Evolutionary conservation across 2,113 vertebrate species (phyloP).

Genomic region (Ivindomyrus marchei): DNA sequence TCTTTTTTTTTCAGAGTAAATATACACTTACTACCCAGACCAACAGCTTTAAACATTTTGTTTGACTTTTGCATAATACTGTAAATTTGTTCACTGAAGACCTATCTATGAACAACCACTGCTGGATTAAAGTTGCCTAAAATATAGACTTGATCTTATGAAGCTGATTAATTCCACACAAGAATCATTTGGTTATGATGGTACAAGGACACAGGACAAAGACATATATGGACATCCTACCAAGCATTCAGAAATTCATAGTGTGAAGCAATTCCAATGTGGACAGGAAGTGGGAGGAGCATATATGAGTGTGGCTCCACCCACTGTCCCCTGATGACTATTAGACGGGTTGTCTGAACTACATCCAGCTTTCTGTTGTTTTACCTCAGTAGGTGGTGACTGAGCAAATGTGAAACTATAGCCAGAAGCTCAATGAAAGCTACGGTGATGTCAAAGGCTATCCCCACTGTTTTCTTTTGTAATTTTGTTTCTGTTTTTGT

Average conservation of each 20-base stretch:
- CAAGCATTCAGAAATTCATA: background rate
- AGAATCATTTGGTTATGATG: background rate
- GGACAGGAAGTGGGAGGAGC: background rate
- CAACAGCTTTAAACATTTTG: background rate
- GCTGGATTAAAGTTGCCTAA: background rate
- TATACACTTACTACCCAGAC: background rate
- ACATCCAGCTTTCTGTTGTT: background rate
- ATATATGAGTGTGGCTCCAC: background rate
- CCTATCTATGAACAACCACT: background rate
- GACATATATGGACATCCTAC: background rate
- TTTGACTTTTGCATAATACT: background rate
- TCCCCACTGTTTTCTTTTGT: background rate
- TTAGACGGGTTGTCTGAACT: background rate
- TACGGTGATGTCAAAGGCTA: background rate
- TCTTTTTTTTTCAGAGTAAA: background rate
- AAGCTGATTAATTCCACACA: background rate
- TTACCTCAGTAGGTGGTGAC: background rate
- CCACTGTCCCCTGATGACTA: background rate
- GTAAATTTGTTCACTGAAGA: background rate
- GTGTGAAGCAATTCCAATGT: background rate
- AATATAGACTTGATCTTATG: background rate
- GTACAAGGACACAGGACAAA: background rate
- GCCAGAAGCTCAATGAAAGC: background rate
- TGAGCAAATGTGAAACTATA: background rate
- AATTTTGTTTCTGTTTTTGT: background rate